Percentiles rank a stretch among this genome's conserved stretches.
Conservation (phyloP, 2,113 vertebrate species). For the Neogale vison region DNA sequence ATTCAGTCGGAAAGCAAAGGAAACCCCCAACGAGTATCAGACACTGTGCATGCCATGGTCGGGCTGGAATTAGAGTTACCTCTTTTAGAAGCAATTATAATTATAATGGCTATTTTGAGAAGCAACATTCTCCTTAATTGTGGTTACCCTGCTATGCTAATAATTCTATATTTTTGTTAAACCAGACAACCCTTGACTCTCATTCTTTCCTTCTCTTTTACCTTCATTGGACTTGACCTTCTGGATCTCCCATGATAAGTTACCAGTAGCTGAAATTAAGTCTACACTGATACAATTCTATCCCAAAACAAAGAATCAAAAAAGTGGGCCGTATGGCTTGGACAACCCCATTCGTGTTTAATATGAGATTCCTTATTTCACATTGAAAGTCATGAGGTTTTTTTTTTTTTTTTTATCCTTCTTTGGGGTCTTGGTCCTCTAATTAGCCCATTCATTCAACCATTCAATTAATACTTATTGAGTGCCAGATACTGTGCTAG, state of each 20-base stretch:
- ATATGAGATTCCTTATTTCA: neutral
- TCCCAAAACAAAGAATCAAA: conserved; percentile 12
- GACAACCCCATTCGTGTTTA: neutral
- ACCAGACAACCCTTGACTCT: neutral
- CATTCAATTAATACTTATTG: conserved; percentile 50
- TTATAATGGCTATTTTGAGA: neutral
- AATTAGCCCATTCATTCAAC: conserved; percentile 39
- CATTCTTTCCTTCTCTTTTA: neutral
- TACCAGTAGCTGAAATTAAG: conserved; percentile 3
- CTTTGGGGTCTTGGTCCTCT: neutral
- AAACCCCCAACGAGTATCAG: neutral
- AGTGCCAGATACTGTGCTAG: conserved; percentile 47
- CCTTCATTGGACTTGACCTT: neutral
- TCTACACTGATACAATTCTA: neutral
- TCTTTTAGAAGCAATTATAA: neutral
- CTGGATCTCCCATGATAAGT: neutral
- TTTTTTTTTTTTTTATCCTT: neutral
- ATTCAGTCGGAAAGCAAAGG: neutral
- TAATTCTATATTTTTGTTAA: neutral
- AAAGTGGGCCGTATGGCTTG: neutral
- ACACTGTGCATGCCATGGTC: accelerated
- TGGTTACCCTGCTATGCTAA: neutral
- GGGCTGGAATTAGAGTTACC: neutral
- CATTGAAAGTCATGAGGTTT: neutral
- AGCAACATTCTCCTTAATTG: neutral